Base-by-base conservation (phyloP, 2,797 vertebrate species). In the Enteromius fasciolatus region DNA sequence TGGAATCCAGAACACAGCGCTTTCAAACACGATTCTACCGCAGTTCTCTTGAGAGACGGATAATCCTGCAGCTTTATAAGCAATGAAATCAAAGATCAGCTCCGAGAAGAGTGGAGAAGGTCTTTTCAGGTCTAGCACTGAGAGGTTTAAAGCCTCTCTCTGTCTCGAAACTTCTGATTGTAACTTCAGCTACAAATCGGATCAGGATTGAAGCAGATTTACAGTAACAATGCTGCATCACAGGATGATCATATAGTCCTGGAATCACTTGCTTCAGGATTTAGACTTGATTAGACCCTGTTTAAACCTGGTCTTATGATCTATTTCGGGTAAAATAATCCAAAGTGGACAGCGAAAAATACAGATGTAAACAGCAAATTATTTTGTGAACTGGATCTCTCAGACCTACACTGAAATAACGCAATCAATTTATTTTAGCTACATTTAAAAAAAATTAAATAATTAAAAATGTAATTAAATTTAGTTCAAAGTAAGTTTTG, bases 201-300 rank as follows among this genome's bases (percentile, higher is more conserved):
- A 89, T 88, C 90, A 87, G 80, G 91, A 93, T 91, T 91, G 91
- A 81, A 81, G 86, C 87, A 92, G 94, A 96, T 61, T 96, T 96
- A 94, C 74, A 86, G 85, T 81, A 88, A 88, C 94, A 95, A 96
- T 92, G 92, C 94, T 89, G 50, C 87, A 91, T 92, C 91, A 92
- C 80, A 90, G 88, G 92, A 93, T 95, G 96, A 97, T 96, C 93
- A 91, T 61, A 68, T 10, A 90, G 90, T 92, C 91, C 80, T 91
- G 92, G 95, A 95, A 94, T 92, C 89, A 89, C 86, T 89, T 73
- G 69, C 57, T 75, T 75, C 3, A 7, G 14, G 33, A 75, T 25
- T 57, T 20, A 75, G 50, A 57, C 20, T 25, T 57, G 33, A 33
- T 75, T 10, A 39, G 33, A 75, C 72, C 87, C 87, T 86, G 92